A percentile compares a stretch with the other conserved stretches of the same genome.
Conservation (phyloP, 2,888 invertebrate species). For the Synergus laeviventris region DNA sequence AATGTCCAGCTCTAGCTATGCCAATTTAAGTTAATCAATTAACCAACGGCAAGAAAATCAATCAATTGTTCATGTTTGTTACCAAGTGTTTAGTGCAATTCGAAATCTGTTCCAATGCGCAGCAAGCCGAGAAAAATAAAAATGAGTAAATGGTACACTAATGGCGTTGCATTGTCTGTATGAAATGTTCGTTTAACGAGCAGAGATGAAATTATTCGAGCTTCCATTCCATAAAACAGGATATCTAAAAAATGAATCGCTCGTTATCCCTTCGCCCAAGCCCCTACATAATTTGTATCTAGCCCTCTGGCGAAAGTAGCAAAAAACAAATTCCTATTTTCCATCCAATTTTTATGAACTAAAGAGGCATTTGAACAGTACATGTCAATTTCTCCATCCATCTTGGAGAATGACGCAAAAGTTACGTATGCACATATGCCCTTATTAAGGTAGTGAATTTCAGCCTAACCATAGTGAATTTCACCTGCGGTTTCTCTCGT, state of each 20-base stretch:
- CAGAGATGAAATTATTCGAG: conserved; percentile 48
- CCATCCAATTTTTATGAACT: not conserved
- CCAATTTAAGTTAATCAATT: no score
- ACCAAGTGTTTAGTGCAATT: not conserved
- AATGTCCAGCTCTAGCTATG: no score
- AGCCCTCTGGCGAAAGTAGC: not conserved
- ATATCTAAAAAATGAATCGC: conserved; percentile 54
- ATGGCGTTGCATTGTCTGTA: conserved; percentile 52
- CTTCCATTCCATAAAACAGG: conserved; percentile 46
- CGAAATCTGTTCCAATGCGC: not conserved
- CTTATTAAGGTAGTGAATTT: conserved; percentile 57
- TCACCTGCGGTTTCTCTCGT: conserved; percentile 56
- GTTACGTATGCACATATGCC: conserved; percentile 49
- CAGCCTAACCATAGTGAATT: conserved; percentile 52
- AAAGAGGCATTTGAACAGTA: not conserved
- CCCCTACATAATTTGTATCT: not conserved
- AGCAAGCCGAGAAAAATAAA: conserved; percentile 21
- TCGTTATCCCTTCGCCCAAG: conserved; percentile 45
- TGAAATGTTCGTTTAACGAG: conserved; percentile 55
- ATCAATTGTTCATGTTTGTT: not conserved
- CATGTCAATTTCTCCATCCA: conserved; percentile 14
- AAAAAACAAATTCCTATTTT: not conserved
- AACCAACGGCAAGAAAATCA: no score
- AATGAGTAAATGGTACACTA: conserved; percentile 43
- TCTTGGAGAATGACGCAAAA: conserved; percentile 49